A percentile compares a stretch with the other conserved stretches of the same genome.
Evolutionary conservation across 2,797 vertebrate species (phyloP).

Genomic region (Lophius americanus): DNA sequence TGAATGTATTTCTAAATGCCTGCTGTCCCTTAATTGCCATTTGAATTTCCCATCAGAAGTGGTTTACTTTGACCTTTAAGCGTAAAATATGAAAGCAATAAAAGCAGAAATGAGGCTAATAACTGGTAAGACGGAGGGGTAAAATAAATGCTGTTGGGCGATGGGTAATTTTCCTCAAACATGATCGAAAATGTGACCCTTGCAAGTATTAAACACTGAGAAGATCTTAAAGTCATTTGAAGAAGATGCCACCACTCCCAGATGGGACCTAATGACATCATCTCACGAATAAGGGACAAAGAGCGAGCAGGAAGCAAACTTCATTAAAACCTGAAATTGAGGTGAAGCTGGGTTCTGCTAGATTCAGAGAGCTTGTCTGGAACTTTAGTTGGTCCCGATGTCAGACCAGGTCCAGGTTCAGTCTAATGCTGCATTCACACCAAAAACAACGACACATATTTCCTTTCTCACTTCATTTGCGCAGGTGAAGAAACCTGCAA

Average conservation of each 20-base stretch:
- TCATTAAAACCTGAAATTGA: neutral
- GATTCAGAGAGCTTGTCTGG: no score
- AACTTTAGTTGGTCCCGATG: no score
- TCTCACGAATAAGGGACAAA: neutral
- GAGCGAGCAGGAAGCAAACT: neutral
- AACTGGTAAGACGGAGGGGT: constrained; percentile 31
- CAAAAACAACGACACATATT: no score
- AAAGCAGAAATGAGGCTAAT: constrained; percentile 45
- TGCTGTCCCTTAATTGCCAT: constrained; percentile 64
- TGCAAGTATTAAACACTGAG: neutral
- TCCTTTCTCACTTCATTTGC: no score
- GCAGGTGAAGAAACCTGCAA: no score
- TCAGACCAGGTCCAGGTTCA: no score
- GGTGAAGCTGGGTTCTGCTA: neutral
- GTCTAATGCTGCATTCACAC: no score
- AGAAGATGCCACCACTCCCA: neutral
- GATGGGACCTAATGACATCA: neutral
- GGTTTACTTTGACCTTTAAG: constrained; percentile 56
- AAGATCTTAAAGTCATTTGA: constrained; percentile 17
- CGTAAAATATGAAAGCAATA: constrained; percentile 48
- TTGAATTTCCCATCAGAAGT: constrained; percentile 52
- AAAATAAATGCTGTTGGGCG: constrained; percentile 24
- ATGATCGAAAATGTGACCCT: constrained; percentile 7
- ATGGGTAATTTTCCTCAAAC: constrained; percentile 22
- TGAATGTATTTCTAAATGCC: constrained; percentile 67